Percentiles rank a stretch among this genome's conserved stretches.
Conservation (phyloP, 2,113 vertebrate genomes). For the Prolemur simus region DNA sequence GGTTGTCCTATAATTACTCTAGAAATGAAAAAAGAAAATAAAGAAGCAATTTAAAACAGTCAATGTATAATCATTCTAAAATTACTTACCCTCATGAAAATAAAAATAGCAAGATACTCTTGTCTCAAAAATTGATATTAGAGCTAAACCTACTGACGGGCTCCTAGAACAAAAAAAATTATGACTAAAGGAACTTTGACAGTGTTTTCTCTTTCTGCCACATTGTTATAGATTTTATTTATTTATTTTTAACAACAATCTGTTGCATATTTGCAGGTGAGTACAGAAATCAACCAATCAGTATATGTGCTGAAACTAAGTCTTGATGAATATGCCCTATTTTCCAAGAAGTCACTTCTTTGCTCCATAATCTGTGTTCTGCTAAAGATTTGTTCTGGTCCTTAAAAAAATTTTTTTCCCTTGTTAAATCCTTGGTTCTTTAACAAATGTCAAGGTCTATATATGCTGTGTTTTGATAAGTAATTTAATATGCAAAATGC, state of each 20-base stretch:
- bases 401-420: conserved; percentile 53
- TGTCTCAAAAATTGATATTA: conserved; percentile 68
- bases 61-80: conserved; percentile 77
- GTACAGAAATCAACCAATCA: conserved; percentile 47
- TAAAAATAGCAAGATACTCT: conserved; percentile 65
- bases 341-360: conserved; percentile 79
- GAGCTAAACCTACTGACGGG: conserved; percentile 55
- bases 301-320: conserved; percentile 76
- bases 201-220: conserved; percentile 23
- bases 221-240: conserved; percentile 42
- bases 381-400: conserved; percentile 86
- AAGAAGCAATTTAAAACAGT: conserved; percentile 75
- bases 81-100: conserved; percentile 69
- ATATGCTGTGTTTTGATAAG: conserved; percentile 85
- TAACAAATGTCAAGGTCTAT: conserved; percentile 85
- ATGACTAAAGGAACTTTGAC: conserved; percentile 14
- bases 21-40: conserved; percentile 71
- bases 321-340: conserved; percentile 68
- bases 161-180: conserved; percentile 48
- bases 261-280: conserved; percentile 67
- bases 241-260: conserved; percentile 4
- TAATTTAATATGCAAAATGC: conserved; percentile 86
- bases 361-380: conserved; percentile 82
- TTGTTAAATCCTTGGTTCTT: conserved; percentile 83
- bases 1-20: conserved; percentile 63